phyloP scores from a whole-genome alignment of 2,113 vertebrate species.

The Notechis scutatus region DNA sequence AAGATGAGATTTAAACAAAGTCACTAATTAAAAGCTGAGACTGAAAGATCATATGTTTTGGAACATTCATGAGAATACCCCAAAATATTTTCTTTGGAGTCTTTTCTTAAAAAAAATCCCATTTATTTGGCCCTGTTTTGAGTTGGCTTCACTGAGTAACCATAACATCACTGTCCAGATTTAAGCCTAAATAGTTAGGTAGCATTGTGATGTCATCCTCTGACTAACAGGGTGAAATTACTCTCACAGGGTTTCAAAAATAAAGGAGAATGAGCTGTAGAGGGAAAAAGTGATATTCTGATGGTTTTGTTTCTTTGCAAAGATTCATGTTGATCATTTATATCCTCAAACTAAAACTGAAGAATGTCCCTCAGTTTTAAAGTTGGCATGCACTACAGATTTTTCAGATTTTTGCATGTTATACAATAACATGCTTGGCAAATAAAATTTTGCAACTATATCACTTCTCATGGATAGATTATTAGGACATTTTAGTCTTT shows the following conservation, averaged over 20 bases:
- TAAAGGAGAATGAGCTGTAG: neutral
- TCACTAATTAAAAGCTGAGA: neutral
- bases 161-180: neutral
- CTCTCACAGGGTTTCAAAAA: neutral
- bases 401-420: neutral
- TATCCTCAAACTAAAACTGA: neutral
- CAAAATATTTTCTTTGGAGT: neutral
- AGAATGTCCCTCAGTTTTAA: neutral
- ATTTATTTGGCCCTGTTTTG: neutral
- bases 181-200: neutral
- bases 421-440: fast-evolving
- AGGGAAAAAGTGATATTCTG: neutral
- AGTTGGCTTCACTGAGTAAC: neutral
- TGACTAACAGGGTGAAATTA: neutral
- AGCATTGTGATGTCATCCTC: neutral
- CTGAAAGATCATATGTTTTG: neutral
- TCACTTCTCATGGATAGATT: neutral
- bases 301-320: neutral
- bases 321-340: neutral
- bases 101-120: neutral
- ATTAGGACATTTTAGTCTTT: constrained; percentile 20
- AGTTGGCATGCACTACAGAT: neutral
- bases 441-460: neutral
- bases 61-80: neutral
- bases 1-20: neutral